phyloP scores from a whole-genome alignment of 2,888 invertebrate genomes.

The Drosophila anomelani region DNA sequence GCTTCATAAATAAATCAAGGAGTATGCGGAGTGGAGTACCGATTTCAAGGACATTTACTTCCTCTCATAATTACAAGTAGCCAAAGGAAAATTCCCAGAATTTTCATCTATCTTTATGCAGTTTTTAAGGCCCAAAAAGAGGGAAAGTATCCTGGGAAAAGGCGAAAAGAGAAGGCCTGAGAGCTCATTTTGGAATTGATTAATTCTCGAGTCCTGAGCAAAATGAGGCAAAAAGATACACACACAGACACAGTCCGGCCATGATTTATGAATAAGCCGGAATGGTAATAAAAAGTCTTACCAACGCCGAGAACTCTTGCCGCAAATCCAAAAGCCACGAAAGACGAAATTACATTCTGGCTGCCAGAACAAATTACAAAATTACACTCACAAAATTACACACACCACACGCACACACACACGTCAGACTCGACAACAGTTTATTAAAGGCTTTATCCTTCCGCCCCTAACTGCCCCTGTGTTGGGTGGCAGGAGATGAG shows the following conservation, averaged over 20 bases:
- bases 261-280: slow-evolving; percentile 45
- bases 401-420: slow-evolving; percentile 15
- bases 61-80: background rate
- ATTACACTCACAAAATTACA: slow-evolving; percentile 32
- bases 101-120: background rate
- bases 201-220: slow-evolving; percentile 6
- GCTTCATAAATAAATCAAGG: slow-evolving; percentile 4
- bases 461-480: no score
- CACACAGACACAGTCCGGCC: slow-evolving; percentile 4
- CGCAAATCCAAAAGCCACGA: slow-evolving; percentile 43
- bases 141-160: background rate
- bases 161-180: background rate
- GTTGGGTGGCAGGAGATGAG: background rate
- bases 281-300: slow-evolving; percentile 27
- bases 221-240: slow-evolving; percentile 6
- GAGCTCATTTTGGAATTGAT: slow-evolving; percentile 15
- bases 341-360: slow-evolving; percentile 39
- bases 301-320: slow-evolving; percentile 30
- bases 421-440: background rate
- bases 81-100: no score
- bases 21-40: background rate
- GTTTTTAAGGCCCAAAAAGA: background rate
- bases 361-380: slow-evolving; percentile 37
- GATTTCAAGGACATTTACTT: no score
- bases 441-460: slow-evolving; percentile 5